A percentile compares a stretch with the other conserved stretches of the same genome.
Conservation (phyloP, 1,140 invertebrate genomes). For the Tetramorium alpestre region DNA sequence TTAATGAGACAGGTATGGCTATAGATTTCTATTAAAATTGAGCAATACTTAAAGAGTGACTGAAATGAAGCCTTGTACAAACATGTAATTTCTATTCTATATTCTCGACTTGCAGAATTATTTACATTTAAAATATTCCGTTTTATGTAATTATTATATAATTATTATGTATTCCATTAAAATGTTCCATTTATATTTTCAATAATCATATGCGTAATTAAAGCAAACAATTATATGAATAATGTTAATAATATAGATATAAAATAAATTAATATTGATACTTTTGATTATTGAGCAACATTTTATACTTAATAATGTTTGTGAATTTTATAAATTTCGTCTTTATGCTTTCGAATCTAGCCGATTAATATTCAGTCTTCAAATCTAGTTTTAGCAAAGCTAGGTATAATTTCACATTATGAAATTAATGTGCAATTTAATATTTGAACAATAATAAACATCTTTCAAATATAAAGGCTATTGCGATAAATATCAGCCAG, state of each 20-base stretch:
- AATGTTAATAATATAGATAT: neutral
- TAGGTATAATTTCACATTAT: neutral
- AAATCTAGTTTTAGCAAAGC: neutral
- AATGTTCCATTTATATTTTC: neutral
- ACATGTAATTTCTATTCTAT: neutral
- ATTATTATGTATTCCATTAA: neutral
- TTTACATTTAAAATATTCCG: neutral
- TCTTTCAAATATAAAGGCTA: neutral
- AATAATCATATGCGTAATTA: neutral
- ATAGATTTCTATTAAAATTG: neutral
- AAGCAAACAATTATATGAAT: neutral
- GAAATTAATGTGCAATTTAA: neutral
- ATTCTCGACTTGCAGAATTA: neutral
- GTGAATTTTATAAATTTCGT: neutral
- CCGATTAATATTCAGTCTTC: neutral
- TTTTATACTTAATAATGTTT: neutral
- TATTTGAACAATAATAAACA: neutral
- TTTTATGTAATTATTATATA: too few species aligned
- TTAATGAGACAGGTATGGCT: neutral
- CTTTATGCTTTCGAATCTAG: neutral
- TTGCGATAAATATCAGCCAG: neutral
- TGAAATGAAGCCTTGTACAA: too few species aligned
- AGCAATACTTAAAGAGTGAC: neutral
- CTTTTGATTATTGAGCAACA: neutral
- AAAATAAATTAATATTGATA: neutral